Conservation (phyloP, 2,113 vertebrate species). For the Vidua chalybeata region DNA sequence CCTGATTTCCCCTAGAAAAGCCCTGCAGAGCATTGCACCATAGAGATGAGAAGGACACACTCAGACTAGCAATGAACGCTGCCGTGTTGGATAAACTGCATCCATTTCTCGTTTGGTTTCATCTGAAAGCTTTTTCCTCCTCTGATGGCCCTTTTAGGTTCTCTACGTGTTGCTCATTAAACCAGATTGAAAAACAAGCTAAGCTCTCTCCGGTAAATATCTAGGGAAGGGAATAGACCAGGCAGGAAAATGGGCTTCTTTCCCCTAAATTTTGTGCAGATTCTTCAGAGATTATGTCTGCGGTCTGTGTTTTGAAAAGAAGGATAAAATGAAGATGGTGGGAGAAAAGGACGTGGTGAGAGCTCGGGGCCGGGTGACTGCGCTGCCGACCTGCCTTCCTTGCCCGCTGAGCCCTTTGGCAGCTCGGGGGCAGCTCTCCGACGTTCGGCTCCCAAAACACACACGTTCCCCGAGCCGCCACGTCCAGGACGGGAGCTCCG, state of each 20-base stretch:
- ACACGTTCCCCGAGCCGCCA: no score
- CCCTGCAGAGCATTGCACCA: neutral
- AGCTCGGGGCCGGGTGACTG: rapidly evolving
- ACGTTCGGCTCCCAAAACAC: neutral
- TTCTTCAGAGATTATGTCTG: neutral
- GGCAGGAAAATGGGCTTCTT: neutral
- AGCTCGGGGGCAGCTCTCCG: neutral
- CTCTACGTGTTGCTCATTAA: rapidly evolving
- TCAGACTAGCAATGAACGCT: neutral
- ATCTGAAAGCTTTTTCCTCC: neutral
- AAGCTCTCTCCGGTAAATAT: neutral
- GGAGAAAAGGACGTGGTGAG: neutral
- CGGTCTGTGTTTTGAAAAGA: neutral
- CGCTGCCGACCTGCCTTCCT: neutral
- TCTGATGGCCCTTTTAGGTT: neutral
- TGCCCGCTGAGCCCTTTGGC: neutral
- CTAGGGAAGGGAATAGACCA: neutral
- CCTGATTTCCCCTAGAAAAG: neutral
- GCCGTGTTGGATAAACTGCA: rapidly evolving
- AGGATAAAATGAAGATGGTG: neutral
- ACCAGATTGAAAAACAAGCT: neutral
- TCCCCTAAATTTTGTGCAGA: neutral
- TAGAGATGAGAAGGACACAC: rapidly evolving
- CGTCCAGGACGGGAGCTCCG: no score
- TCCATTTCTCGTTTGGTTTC: neutral